Base-by-base conservation (phyloP, 2,888 invertebrate genomes). In the Sisyra terminalis region DNA sequence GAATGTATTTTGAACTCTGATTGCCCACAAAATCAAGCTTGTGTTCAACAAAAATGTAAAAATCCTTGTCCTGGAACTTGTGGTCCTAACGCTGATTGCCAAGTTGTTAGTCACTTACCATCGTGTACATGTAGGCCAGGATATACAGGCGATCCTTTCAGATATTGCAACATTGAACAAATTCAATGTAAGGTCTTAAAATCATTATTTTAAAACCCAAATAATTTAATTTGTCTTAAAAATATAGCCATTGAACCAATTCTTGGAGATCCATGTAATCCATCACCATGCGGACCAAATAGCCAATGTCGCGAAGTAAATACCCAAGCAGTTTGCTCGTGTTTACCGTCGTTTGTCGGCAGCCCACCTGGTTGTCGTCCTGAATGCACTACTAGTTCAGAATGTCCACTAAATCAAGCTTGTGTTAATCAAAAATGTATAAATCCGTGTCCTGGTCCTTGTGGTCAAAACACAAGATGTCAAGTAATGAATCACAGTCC, bases 201-300 rank as follows among this genome's bases (percentile, higher is more conserved):
- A 2, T 15, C 7, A 17, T 14, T 14, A 35, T 7, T 11, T 14
- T 31, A 2, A 11, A 9, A 31, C 13, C n/a, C 3, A 11, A 11
- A 13, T 9, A n/a, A 31, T 4, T 31, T 31, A 6, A 6, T 35
- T 9, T 7, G 9, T 15, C 13, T 14, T 35, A 50, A n/a, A n/a
- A n/a, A 60, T 62, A 46, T 51, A 70, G 69, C 48, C 11, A 47
- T 42, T 42, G 48, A 50, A 49, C 46, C 63, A 51, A 48, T 55
- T 49, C 50, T 52, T 43, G 51, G 64, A 35, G 56, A 78, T 53
- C 83, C 83, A 24, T 86, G 85, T 56, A 71, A 75, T 55, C 83
- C 83, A 44, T 77, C 79, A 31, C 84, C 85, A 8, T 87, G 87
- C 56, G 88, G 88, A n/a, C 71, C 82, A 7, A 86, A 87, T 60